These are phyloP conservation scores for Lacerta agilis DNA, from an alignment of 2,797 vertebrate species.

Conservation along the genomic window DNA sequence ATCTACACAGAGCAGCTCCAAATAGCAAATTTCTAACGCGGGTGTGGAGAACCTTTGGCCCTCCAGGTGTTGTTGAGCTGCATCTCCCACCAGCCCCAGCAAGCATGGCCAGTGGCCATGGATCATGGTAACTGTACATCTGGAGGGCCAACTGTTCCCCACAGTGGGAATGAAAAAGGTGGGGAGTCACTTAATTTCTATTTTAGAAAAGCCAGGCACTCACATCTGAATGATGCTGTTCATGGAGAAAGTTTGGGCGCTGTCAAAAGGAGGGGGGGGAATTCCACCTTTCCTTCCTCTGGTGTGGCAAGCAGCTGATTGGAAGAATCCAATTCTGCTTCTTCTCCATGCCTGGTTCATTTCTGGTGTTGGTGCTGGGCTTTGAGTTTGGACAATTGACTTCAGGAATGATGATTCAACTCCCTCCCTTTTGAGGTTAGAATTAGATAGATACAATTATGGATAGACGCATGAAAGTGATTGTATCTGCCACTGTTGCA, in stretches of 20 bases:
- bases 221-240: not conserved
- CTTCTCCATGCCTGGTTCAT: not conserved
- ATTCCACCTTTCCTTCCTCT: not conserved
- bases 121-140: too few relatives aligned
- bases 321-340: not conserved
- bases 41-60: too few relatives aligned
- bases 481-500: not conserved
- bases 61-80: too few relatives aligned
- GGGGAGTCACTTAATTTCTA: not conserved
- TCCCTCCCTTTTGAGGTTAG: not conserved
- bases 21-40: not conserved
- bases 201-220: not conserved
- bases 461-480: not conserved
- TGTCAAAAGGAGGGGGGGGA: not conserved
- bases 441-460: not conserved
- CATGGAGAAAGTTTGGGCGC: not conserved
- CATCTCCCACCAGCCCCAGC: too few relatives aligned
- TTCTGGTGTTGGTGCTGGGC: not conserved
- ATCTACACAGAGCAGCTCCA: not conserved
- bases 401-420: too few relatives aligned
- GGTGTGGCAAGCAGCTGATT: too few relatives aligned
- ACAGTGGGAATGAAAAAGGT: not conserved
- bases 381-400: too few relatives aligned
- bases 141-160: not conserved
- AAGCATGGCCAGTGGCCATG: too few relatives aligned